These are phyloP conservation scores for Chrysopilus asiliformis DNA, from an alignment of 2,888 invertebrate genomes.

Conservation along the genomic window DNA sequence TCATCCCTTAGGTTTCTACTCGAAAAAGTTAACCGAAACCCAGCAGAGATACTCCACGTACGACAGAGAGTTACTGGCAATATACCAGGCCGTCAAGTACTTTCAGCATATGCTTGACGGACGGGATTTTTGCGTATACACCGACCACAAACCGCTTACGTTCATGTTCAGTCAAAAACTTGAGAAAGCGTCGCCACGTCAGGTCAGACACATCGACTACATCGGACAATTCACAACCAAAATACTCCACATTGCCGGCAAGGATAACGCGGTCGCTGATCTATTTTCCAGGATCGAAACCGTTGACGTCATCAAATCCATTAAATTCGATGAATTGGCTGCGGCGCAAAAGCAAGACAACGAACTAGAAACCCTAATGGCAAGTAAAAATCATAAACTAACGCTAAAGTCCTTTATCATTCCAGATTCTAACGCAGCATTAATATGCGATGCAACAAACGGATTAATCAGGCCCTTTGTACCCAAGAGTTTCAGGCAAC, in stretches of 20 bases:
- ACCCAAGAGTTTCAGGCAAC: too few relatives aligned
- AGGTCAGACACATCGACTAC: slow-evolving; percentile 19
- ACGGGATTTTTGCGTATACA: slow-evolving; percentile 7
- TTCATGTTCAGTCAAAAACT: slow-evolving; percentile 20
- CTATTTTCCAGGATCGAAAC: slow-evolving; percentile 2
- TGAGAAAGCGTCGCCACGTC: slow-evolving; percentile 23
- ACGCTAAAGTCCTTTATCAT: too few relatives aligned
- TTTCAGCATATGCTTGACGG: slow-evolving; percentile 13
- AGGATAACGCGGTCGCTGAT: slow-evolving; percentile 7
- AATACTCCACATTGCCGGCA: slow-evolving; percentile 8
- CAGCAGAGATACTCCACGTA: slow-evolving; percentile 25
- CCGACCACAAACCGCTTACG: slow-evolving; percentile 12
- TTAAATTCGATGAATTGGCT: background rate
- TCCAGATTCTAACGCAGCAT: too few relatives aligned
- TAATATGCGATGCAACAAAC: too few relatives aligned
- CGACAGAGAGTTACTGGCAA: slow-evolving; percentile 28
- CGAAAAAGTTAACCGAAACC: slow-evolving; percentile 20
- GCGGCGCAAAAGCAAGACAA: background rate
- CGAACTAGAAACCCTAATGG: too few relatives aligned
- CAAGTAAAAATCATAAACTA: too few relatives aligned
- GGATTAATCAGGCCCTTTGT: too few relatives aligned
- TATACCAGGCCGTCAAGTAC: slow-evolving; percentile 22
- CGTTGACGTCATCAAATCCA: background rate
- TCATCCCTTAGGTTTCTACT: slow-evolving; percentile 16
- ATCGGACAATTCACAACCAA: slow-evolving; percentile 10